Evolutionary conservation across 2,888 invertebrate genomes (phyloP), one percentile per base, ranked within the genome.

Genomic region (Phasia obesa): DNA sequence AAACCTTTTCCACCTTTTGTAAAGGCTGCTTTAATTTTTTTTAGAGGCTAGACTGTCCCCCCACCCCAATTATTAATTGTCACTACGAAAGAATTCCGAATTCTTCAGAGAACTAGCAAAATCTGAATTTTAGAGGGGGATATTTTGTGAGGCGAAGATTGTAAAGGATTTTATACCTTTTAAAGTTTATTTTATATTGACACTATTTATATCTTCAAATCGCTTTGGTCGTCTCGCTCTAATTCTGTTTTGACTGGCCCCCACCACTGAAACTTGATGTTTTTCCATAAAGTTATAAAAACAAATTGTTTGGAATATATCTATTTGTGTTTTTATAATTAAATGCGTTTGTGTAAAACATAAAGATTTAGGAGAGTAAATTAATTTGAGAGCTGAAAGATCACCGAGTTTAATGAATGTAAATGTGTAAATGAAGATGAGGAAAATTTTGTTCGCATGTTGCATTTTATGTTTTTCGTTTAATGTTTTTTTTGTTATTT

Each of bases 321-420:
- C 38, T 27, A 19, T 64, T 67, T 27, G 59, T 25, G 31, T 51
- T 51, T 70, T 49, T 59, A 31, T 69, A 47, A 55, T 27, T 53
- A 31, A 59, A 17, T 65, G 35, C 23, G 55, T 51, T 59, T 76
- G 31, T 42, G 42, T 42, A 21, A 51, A 21, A 23, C 23, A 51
- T 11, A 11, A 65, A 42, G 59, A 67, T 73, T 59, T 67, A 51
- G 5, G 7, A 67, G 31, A 65, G 59, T 17, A 71, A 78, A 57
- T 25, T 62, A 49, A 55, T 51, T 51, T 65, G n/a, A 79, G 71
- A 79, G 65, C 31, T 65, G 53, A 73, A 44, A 76, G 71, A 69
- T 76, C 51, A 59, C 23, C 15, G 2, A 49, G 42, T 70, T 62
- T 55, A 59, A 67, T 64, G 70, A 62, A 80, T 64, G 64, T 38